Evolutionary conservation across 2,888 invertebrate species (phyloP).

Genomic region (Hypomecis punctinalis): DNA sequence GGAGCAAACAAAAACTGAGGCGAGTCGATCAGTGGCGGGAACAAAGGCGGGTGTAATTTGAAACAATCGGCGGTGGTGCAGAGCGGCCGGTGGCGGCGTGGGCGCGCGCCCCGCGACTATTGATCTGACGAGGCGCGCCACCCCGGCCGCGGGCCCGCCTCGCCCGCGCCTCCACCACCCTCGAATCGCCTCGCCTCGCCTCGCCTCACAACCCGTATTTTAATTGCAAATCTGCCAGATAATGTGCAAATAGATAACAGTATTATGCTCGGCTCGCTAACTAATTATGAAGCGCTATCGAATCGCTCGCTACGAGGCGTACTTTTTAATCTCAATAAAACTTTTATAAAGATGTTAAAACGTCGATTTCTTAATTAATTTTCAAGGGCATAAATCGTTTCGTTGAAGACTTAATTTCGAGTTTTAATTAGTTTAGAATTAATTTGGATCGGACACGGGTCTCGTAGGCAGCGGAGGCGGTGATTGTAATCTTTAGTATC

Average conservation of each 20-base stretch:
- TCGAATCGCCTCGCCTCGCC: conserved; percentile 49
- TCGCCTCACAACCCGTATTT: conserved; percentile 75
- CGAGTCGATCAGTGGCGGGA: conserved; percentile 81
- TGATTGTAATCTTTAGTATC: conserved; percentile 53
- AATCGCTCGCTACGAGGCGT: conserved; percentile 53
- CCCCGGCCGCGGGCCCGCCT: conserved; percentile 52
- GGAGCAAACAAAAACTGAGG: conserved; percentile 80
- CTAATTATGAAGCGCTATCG: conserved; percentile 77
- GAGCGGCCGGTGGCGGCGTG: conserved; percentile 69
- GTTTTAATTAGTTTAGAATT: conserved; percentile 41
- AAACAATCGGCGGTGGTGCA: conserved; percentile 82
- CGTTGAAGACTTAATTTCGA: conserved; percentile 40
- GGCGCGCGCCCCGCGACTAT: conserved; percentile 82
- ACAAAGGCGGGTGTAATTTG: conserved; percentile 84
- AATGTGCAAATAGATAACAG: conserved; percentile 85
- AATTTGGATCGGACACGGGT: conserved; percentile 41
- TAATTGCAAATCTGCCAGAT: conserved; percentile 85
- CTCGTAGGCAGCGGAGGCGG: conserved; percentile 46
- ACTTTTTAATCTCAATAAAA: conserved; percentile 49
- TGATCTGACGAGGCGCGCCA: conserved; percentile 78
- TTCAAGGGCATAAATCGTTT: conserved; percentile 34
- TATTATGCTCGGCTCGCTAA: conserved; percentile 80
- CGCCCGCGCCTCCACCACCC: conserved; percentile 52
- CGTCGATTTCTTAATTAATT: conserved; percentile 33
- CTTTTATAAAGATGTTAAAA: conserved; percentile 24